Percentiles rank a stretch among this genome's conserved stretches.
These are phyloP conservation scores for Drosophila arawakana DNA, from an alignment of 1,140 invertebrate species.

Conservation along the genomic window DNA sequence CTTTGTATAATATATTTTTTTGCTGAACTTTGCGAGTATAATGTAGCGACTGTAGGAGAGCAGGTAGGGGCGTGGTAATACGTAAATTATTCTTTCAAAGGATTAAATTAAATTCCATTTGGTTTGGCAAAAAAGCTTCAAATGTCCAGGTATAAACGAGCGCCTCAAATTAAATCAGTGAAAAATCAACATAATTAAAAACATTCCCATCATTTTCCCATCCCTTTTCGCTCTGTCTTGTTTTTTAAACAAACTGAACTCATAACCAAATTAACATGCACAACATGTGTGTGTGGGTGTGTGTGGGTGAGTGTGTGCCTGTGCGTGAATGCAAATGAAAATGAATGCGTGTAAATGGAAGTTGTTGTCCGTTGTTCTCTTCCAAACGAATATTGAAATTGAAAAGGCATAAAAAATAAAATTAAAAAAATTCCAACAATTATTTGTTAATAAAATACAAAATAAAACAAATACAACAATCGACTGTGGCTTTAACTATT, in stretches of 20 bases:
- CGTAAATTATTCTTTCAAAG: conserved; percentile 64
- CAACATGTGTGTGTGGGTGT: not conserved
- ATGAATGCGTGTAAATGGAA: conserved; percentile 1
- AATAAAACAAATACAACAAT: conserved; percentile 26
- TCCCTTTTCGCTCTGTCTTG: not conserved
- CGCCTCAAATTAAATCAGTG: conserved; percentile 71
- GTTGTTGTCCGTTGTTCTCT: conserved; percentile 2
- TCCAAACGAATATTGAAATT: conserved; percentile 11
- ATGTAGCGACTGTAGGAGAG: not conserved
- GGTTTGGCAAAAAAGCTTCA: conserved; percentile 40
- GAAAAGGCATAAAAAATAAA: conserved; percentile 12
- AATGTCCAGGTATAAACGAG: conserved; percentile 24
- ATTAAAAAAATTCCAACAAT: conserved; percentile 1
- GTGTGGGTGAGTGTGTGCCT: not conserved
- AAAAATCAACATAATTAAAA: conserved; percentile 80
- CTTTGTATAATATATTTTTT: conserved; percentile 52
- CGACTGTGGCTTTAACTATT: conserved; percentile 15
- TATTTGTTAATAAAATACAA: conserved; percentile 26
- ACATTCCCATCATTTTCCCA: conserved; percentile 30
- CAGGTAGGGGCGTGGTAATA: conserved; percentile 14
- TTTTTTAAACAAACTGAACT: conserved; percentile 16
- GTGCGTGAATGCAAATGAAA: conserved; percentile 7
- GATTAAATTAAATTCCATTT: conserved; percentile 80
- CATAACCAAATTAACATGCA: conserved; percentile 53
- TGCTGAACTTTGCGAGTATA: conserved; percentile 10